These are phyloP conservation scores for Hirtodrosophila confusa DNA, from an alignment of 2,888 invertebrate species.

Conservation along the genomic window DNA sequence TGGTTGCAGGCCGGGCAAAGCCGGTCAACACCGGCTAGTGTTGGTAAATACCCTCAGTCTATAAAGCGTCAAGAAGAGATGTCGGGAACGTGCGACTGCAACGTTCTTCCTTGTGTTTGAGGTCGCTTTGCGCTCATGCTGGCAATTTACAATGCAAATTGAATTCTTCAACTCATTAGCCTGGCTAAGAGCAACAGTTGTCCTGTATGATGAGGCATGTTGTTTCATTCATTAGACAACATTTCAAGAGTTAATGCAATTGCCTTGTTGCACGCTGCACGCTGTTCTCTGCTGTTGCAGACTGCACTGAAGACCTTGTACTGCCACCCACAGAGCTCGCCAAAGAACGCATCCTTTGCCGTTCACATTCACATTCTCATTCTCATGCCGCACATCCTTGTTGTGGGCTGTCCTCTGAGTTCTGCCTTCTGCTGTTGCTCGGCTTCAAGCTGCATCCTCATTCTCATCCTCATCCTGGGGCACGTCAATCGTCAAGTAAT, in stretches of 20 bases:
- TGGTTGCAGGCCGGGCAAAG: too few species aligned
- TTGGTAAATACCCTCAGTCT: too few species aligned
- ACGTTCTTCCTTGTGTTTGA: neutral
- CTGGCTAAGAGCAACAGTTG: constrained; percentile 59
- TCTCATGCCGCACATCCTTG: constrained; percentile 1
- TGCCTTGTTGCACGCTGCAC: constrained; percentile 27
- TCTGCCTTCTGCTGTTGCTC: constrained; percentile 10
- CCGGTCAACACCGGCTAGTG: too few species aligned
- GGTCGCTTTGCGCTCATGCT: neutral
- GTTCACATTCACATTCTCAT: constrained; percentile 10
- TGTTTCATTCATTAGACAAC: constrained; percentile 63
- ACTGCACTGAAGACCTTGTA: constrained; percentile 30
- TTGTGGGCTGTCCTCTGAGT: constrained; percentile 11
- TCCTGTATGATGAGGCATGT: constrained; percentile 35
- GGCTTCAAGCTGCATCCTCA: neutral
- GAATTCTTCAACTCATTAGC: constrained; percentile 48
- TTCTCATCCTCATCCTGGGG: constrained; percentile 22
- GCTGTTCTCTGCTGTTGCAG: constrained; percentile 25
- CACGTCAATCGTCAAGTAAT: constrained; percentile 76
- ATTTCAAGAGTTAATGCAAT: constrained; percentile 61
- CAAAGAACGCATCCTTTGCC: constrained; percentile 26
- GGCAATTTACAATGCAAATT: constrained; percentile 34
- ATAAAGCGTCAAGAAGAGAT: too few species aligned
- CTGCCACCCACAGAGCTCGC: constrained; percentile 20
- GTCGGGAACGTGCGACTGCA: too few species aligned